Evolutionary conservation across 2,888 invertebrate genomes (phyloP), one percentile per base, ranked within the genome.

Genomic region (Synanthedon andrenaeformis): DNA sequence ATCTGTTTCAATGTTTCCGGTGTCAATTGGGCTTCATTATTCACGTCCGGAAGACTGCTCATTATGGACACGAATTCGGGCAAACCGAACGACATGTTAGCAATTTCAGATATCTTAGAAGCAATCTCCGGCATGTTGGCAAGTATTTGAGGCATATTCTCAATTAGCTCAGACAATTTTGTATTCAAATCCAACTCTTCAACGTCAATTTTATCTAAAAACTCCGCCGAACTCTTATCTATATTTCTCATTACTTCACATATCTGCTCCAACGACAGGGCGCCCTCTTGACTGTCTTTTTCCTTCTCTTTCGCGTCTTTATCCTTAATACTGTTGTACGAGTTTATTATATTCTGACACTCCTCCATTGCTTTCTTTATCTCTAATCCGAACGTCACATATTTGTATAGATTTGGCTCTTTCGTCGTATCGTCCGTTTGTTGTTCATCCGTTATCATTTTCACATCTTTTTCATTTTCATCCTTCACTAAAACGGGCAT

Each of bases 331-430:
- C 69, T 75, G 58, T 80, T 82, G 19, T 82, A 84, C 0, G 84
- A 81, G 51, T 83, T 82, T 2, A 86, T 86, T 17, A 86, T 83
- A 59, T 83, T 82, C 64, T 86, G 84, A 57, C 86, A 85, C 48
- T 86, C 85, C 54, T 86, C 87, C 82, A 87, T 84, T 0, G 85
- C 85, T 58, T 82, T 85, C 56, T 85, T 87, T 4, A 87, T 82
- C 66, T 86, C 84, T 23, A 85, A 42, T 0, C 87, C 84, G 28
- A 85, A 84, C 0, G 79, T 79, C 0, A 84, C 80, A 42, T 85
- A 84, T 41, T 84, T 86, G 49, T 79, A 79, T 0, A 82, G 69
- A 49, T 76, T 79, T 0, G 76, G 71, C 41, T 84, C 83, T 56
- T 77, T 80, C 3, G 59, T 56, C 0, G 56, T 52, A 0, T 60